Evolutionary conservation across 2,113 vertebrate genomes (phyloP).

Genomic region (Psittacara wagleri): DNA sequence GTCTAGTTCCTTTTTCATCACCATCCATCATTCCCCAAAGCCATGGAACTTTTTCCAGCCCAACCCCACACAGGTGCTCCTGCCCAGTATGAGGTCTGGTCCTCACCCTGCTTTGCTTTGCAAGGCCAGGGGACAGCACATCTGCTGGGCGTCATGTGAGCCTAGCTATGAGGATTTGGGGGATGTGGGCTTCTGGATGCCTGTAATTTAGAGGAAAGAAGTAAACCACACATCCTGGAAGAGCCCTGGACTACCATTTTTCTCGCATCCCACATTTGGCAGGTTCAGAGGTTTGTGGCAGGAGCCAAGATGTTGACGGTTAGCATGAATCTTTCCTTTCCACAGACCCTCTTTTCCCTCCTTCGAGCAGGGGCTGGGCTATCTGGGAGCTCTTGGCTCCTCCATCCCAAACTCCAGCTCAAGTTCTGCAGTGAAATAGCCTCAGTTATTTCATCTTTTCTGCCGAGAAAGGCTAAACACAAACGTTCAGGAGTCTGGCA

Average conservation of each 20-base stretch:
- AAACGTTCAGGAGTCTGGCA: slow-evolving; percentile 23
- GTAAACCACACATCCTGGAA: slow-evolving; percentile 38
- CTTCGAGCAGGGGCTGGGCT: background rate
- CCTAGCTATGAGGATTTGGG: background rate
- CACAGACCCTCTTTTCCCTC: background rate
- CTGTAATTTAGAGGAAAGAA: slow-evolving; percentile 4
- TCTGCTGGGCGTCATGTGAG: background rate
- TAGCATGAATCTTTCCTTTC: slow-evolving; percentile 7
- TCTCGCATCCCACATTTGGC: slow-evolving; percentile 21
- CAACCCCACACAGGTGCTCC: background rate
- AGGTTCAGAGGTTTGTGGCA: background rate
- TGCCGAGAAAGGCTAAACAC: slow-evolving; percentile 37
- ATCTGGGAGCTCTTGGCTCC: slow-evolving; percentile 32
- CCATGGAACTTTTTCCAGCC: background rate
- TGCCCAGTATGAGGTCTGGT: background rate
- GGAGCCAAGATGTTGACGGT: slow-evolving; percentile 21
- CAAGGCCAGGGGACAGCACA: background rate
- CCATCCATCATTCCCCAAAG: background rate
- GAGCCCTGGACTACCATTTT: background rate
- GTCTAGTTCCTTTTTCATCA: background rate
- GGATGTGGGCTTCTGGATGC: slow-evolving; percentile 4
- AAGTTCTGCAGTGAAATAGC: background rate
- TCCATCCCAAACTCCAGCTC: background rate
- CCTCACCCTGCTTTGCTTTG: background rate
- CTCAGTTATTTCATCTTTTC: background rate